Conservation (phyloP, 1,140 invertebrate genomes). For the Zaprionus kolodkinae region DNA sequence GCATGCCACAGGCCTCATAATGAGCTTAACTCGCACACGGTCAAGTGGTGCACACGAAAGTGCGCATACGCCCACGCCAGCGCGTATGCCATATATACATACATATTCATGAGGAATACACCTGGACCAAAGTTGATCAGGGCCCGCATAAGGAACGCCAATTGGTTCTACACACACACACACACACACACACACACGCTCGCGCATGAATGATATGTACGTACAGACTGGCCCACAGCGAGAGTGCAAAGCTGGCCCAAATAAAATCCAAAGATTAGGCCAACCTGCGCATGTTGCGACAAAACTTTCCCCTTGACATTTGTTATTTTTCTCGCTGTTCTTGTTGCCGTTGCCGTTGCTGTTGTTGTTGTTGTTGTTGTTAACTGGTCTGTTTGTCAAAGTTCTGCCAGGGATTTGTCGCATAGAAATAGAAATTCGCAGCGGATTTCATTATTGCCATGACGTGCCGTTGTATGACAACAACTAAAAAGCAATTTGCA, state of each 20-base stretch:
- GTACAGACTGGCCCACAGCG: neutral
- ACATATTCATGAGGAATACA: conserved; percentile 16
- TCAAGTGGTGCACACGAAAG: conserved; percentile 28
- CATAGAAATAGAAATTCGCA: conserved; percentile 31
- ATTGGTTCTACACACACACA: conserved; percentile 13
- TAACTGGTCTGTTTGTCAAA: conserved; percentile 42
- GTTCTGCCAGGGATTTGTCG: conserved; percentile 59
- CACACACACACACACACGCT: neutral
- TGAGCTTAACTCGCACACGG: conserved; percentile 62
- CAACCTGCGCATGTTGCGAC: conserved; percentile 14
- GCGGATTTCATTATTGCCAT: conserved; percentile 68
- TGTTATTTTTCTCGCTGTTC: conserved; percentile 4
- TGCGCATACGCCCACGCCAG: conserved; percentile 2
- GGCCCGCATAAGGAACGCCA: conserved; percentile 22
- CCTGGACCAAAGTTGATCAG: conserved; percentile 5
- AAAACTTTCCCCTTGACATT: conserved; percentile 34
- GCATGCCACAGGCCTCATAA: conserved; percentile 55
- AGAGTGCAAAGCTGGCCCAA: conserved; percentile 17
- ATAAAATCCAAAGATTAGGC: conserved; percentile 15
- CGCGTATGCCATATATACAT: neutral
- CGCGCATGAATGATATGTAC: neutral
- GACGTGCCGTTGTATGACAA: conserved; percentile 6
- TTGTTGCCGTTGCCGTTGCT: conserved; percentile 16
- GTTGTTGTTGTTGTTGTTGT: conserved; percentile 17
- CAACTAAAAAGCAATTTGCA: conserved; percentile 47